Evolutionary conservation across 2,888 invertebrate species (phyloP).

Genomic region (Polietes domitor): DNA sequence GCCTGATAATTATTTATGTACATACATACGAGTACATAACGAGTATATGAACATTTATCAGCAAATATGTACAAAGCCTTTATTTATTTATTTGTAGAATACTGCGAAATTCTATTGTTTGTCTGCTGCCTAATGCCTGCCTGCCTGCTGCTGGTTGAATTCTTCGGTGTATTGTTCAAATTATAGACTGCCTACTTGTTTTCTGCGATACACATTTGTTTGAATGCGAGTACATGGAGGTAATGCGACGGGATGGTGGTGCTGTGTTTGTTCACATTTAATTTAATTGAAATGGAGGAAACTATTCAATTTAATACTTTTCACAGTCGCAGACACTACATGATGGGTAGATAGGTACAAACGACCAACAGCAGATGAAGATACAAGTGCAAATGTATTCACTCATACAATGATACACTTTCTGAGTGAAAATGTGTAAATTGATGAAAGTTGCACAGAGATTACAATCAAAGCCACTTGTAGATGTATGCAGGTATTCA

Average conservation of each 20-base stretch:
- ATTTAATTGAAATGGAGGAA: conserved; percentile 68
- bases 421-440: conserved; percentile 50
- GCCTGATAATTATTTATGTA: conserved; percentile 54
- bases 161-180: conserved; percentile 4
- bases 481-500: neutral
- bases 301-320: conserved; percentile 65
- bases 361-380: neutral
- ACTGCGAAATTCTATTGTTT: conserved; percentile 18
- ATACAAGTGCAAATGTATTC: neutral
- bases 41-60: neutral
- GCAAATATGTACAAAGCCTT: neutral
- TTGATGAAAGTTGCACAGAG: conserved; percentile 32
- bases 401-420: conserved; percentile 28
- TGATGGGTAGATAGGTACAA: conserved; percentile 2
- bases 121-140: neutral
- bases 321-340: neutral
- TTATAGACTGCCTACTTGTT: neutral
- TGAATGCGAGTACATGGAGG: neutral
- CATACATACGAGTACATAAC: neutral
- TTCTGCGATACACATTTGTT: neutral
- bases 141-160: conserved; percentile 8
- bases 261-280: conserved; percentile 38
- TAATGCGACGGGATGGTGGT: neutral
- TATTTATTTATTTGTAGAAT: conserved; percentile 11
- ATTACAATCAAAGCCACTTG: neutral